Conservation (phyloP, 2,797 vertebrate genomes). For the Denticeps clupeoides region DNA sequence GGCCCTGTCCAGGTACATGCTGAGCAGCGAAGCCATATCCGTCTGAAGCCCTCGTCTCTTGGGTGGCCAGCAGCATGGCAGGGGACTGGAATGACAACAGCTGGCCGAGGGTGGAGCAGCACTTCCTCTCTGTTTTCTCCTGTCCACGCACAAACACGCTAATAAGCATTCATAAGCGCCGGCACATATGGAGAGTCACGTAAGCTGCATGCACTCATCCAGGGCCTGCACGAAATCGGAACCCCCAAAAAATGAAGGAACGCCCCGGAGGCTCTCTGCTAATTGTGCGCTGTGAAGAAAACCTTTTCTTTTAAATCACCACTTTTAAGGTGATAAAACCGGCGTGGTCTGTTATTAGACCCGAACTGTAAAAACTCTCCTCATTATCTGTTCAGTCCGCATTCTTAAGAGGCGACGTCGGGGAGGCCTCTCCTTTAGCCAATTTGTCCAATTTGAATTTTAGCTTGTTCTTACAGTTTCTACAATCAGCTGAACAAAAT, state of each 20-base stretch:
- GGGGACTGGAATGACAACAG: constrained; percentile 52
- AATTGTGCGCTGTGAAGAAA: neutral
- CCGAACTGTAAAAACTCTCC: neutral
- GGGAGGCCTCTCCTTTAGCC: neutral
- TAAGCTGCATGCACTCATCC: neutral
- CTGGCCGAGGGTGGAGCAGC: constrained; percentile 42
- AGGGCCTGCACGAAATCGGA: constrained; percentile 1
- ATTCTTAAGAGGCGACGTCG: neutral
- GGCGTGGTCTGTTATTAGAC: constrained; percentile 3
- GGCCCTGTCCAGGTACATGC: constrained; percentile 36
- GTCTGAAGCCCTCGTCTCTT: constrained; percentile 34
- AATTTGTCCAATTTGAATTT: neutral
- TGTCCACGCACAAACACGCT: constrained; percentile 21
- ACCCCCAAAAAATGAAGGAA: constrained; percentile 7
- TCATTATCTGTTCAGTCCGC: constrained; percentile 6
- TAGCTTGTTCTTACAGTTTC: no score
- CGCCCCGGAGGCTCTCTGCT: constrained; percentile 5
- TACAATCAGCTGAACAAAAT: no score
- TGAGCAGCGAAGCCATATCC: constrained; percentile 48
- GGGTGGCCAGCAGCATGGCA: constrained; percentile 49
- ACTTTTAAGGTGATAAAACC: constrained; percentile 8
- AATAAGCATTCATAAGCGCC: neutral
- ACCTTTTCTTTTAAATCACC: neutral
- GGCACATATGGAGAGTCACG: neutral
- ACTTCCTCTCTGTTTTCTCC: constrained; percentile 39